Conservation (phyloP, 2,888 invertebrate species). For the Agriopis leucophaearia region DNA sequence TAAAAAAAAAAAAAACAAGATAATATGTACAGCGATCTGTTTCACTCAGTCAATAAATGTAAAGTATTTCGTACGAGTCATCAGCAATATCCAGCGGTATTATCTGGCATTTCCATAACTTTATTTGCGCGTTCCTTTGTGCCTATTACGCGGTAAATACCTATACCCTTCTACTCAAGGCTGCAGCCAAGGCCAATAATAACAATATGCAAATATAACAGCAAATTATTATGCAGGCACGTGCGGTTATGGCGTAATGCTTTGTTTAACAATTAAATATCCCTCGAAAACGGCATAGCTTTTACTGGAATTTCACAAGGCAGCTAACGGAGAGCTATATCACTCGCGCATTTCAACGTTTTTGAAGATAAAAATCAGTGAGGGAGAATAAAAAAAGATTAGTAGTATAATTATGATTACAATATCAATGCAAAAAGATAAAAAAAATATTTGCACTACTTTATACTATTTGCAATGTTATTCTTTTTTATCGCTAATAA, state of each 20-base stretch:
- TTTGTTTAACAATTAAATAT: slow-evolving; percentile 17
- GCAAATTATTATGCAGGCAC: slow-evolving; percentile 29
- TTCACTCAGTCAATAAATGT: slow-evolving; percentile 8
- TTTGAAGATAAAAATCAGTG: too few species aligned
- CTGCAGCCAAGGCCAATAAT: slow-evolving; percentile 22
- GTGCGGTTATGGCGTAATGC: slow-evolving; percentile 16
- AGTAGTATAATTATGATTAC: too few species aligned
- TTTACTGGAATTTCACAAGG: slow-evolving; percentile 9
- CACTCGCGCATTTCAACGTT: too few species aligned
- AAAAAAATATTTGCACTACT: too few species aligned
- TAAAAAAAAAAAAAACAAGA: too few species aligned
- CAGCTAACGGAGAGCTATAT: too few species aligned
- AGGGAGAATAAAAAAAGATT: too few species aligned
- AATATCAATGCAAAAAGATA: too few species aligned
- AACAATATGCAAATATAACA: slow-evolving; percentile 33
- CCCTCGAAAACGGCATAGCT: slow-evolving; percentile 9
- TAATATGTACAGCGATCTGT: too few species aligned
- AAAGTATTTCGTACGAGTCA: slow-evolving; percentile 8
- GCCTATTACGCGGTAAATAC: slow-evolving; percentile 17
- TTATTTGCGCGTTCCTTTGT: slow-evolving; percentile 29
- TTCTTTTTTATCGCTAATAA: too few species aligned
- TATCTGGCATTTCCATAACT: slow-evolving; percentile 30
- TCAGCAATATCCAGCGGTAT: slow-evolving; percentile 16
- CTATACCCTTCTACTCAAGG: slow-evolving; percentile 29
- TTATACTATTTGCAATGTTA: too few species aligned